Percentiles rank a stretch among this genome's conserved stretches.
These are phyloP conservation scores for Drosophila arawakana DNA, from an alignment of 1,140 invertebrate species.

Conservation along the genomic window DNA sequence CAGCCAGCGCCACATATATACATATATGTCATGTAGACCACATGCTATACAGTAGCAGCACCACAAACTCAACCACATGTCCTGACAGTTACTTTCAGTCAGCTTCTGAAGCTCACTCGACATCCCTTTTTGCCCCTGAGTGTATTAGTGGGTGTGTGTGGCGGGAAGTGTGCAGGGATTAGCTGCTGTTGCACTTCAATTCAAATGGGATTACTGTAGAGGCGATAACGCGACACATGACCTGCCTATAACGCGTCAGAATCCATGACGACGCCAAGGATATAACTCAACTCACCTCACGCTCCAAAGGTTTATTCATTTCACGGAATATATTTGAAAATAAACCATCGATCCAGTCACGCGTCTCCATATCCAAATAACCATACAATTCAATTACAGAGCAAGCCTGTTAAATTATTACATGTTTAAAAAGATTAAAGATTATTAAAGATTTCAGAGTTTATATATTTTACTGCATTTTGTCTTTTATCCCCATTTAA, in stretches of 20 bases:
- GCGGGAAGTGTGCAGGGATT: constrained; percentile 22
- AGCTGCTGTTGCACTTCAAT: constrained; percentile 58
- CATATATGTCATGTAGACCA: constrained; percentile 5
- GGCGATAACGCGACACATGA: constrained; percentile 17
- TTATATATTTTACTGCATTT: too few relatives aligned
- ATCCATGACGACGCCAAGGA: background rate
- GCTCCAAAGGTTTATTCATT: constrained; percentile 91
- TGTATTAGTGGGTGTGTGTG: background rate
- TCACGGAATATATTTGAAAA: constrained; percentile 96
- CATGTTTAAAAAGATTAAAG: background rate
- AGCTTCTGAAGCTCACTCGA: constrained; percentile 25
- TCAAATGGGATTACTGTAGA: constrained; percentile 53
- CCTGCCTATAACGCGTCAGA: constrained; percentile 2
- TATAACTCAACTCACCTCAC: constrained; percentile 78
- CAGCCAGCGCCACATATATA: constrained; percentile 16
- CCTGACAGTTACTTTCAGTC: constrained; percentile 23
- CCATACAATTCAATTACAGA: constrained; percentile 96
- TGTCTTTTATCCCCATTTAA: background rate
- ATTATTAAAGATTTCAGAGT: too few relatives aligned
- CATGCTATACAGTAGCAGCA: background rate
- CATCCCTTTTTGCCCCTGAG: background rate
- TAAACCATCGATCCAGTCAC: constrained; percentile 96
- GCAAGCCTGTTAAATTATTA: constrained; percentile 88
- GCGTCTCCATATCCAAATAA: constrained; percentile 92
- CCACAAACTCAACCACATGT: constrained; percentile 23